Base-by-base conservation (phyloP, 2,888 invertebrate species). In the Schizaphis graminum region DNA sequence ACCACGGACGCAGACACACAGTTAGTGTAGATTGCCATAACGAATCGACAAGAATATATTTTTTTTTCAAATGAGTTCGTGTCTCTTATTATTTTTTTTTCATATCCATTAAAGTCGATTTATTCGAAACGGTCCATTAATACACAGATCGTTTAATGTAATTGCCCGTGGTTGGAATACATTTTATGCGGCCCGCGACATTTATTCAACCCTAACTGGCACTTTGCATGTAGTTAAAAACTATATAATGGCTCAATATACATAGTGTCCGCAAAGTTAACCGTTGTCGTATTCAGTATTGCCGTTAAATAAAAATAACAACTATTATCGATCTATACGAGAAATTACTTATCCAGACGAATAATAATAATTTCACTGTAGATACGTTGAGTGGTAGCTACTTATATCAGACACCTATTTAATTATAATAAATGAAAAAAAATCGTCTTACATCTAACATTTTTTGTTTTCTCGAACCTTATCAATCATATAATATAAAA, bases 71-170 rank as follows among this genome's bases (percentile, higher is more conserved):
- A 77, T 35, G 77, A 77, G 77, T 35, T 24, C 21, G n/a, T 67
- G 13, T 77, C 77, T 35, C 77, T 77, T 77, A 77, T 77, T 77
- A 77, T 77, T 77, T 77, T 10, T 67, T 77, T 77, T 77, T 35
- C 16, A 35, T 77, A 8, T 77, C 35, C 77, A 77, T 77, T 77
- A 77, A 35, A 77, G 77, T 77, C 35, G 77, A 77, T 88, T 88
- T 88, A 88, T 88, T 77, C 77, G 53, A 88, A 53, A 88, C n/a
- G 47, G 88, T 88, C 26, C 88, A 88, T 88, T 53, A 88, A 88
- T 47, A 16, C 88, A 21, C 47, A 88, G 88, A n/a, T 88, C n/a
- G 47, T 53, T 88, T 88, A 88, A 47, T 88, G 35, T 77, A 77
- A 77, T 77, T 77, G 77, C 35, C 35, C 16, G 21, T 21, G 77